Percentiles rank a stretch among this genome's conserved stretches.
These are phyloP conservation scores for Amphiduros pacificus DNA, from an alignment of 2,888 invertebrate genomes.

Conservation along the genomic window DNA sequence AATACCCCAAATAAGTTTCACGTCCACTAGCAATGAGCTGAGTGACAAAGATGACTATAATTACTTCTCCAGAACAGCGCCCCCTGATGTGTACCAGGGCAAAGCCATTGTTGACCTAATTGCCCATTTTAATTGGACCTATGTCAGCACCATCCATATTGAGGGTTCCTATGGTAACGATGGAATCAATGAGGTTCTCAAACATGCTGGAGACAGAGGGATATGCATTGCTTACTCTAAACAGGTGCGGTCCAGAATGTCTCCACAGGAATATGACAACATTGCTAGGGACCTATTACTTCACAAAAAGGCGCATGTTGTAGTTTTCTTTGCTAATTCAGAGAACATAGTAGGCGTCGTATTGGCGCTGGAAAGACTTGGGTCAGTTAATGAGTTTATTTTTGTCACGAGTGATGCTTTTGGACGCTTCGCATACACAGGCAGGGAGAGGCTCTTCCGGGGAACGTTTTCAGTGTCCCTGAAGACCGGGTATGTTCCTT, in stretches of 20 bases:
- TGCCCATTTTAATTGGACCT: slow-evolving; percentile 10
- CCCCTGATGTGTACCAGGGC: slow-evolving; percentile 6
- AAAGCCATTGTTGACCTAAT: slow-evolving; percentile 4
- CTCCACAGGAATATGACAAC: background rate
- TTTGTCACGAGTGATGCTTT: too few relatives aligned
- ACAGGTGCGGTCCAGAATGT: background rate
- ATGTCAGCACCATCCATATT: background rate
- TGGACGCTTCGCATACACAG: background rate
- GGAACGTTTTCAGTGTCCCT: too few relatives aligned
- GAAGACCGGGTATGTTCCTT: too few relatives aligned
- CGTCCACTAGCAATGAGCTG: slow-evolving; percentile 5
- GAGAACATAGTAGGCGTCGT: background rate
- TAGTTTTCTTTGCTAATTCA: background rate
- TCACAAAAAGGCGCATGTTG: background rate
- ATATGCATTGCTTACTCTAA: slow-evolving; percentile 10
- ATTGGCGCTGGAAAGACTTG: too few relatives aligned
- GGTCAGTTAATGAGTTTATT: too few relatives aligned
- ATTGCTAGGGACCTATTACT: background rate
- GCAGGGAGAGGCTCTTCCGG: too few relatives aligned
- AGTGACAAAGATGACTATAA: slow-evolving; percentile 5
- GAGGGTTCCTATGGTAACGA: slow-evolving; percentile 6
- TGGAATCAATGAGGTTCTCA: background rate
- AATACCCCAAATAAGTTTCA: slow-evolving; percentile 4
- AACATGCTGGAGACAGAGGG: slow-evolving; percentile 1
- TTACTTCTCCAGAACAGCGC: slow-evolving; percentile 2